A percentile compares a stretch with the other conserved stretches of the same genome.
Conservation (phyloP, 1,140 invertebrate species). For the Meteorus sp. region DNA sequence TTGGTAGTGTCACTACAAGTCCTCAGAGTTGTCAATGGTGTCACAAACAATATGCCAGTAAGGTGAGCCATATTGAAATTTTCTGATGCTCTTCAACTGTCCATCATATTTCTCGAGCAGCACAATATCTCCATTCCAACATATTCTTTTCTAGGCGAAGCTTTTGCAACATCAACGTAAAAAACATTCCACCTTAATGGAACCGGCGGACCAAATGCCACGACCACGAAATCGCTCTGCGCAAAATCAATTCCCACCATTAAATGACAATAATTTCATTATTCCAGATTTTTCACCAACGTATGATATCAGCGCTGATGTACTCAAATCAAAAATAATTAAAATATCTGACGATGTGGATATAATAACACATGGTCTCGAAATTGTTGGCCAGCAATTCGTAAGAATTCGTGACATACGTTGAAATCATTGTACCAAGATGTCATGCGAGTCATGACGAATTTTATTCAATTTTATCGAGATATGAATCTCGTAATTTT, state of each 20-base stretch:
- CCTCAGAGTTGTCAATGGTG: slow-evolving; percentile 80
- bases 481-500: slow-evolving; percentile 58
- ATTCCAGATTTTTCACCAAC: slow-evolving; percentile 42
- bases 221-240: slow-evolving; percentile 48
- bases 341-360: slow-evolving; percentile 43
- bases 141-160: slow-evolving; percentile 63
- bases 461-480: slow-evolving; percentile 34
- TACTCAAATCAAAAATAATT: slow-evolving; percentile 44
- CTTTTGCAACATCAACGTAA: slow-evolving; percentile 80
- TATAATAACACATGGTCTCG: slow-evolving; percentile 38
- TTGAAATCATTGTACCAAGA: slow-evolving; percentile 36
- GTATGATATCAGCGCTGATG: slow-evolving; percentile 30
- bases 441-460: slow-evolving; percentile 15
- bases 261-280: slow-evolving; percentile 42
- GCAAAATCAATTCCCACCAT: slow-evolving; percentile 42
- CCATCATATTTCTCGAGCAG: background rate
- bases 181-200: slow-evolving; percentile 65
- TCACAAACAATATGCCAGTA: slow-evolving; percentile 82
- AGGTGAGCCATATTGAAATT: too few species aligned
- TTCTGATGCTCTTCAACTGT: too few species aligned
- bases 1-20: slow-evolving; percentile 73
- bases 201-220: slow-evolving; percentile 54
- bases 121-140: background rate
- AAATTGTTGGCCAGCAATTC: slow-evolving; percentile 47
- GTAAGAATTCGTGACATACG: slow-evolving; percentile 53